These are phyloP conservation scores for Spea multiplicata DNA, from an alignment of 2,113 vertebrate species.

Conservation along the genomic window DNA sequence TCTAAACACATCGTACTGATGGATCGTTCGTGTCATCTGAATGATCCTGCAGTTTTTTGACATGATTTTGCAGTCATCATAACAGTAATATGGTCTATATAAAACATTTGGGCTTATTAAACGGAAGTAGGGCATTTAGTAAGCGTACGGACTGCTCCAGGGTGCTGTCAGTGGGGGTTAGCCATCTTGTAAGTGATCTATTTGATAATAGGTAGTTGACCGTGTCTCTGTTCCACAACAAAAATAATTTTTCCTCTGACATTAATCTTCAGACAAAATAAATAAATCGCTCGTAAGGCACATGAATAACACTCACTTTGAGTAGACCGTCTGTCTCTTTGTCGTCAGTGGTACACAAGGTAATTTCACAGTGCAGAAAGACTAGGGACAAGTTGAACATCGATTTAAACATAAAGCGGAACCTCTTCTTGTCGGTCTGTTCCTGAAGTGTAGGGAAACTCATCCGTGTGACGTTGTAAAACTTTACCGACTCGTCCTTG, in stretches of 20 bases:
- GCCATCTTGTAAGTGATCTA: background rate
- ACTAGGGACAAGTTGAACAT: conserved; percentile 76
- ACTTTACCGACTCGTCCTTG: conserved; percentile 80
- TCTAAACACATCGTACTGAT: too few relatives aligned
- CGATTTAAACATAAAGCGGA: conserved; percentile 87
- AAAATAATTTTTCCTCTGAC: too few relatives aligned
- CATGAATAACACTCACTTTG: conserved; percentile 64
- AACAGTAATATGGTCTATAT: too few relatives aligned
- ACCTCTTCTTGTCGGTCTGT: conserved; percentile 75
- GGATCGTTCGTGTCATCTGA: too few relatives aligned
- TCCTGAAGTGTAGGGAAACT: conserved; percentile 60
- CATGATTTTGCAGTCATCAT: too few relatives aligned
- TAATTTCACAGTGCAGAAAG: conserved; percentile 91
- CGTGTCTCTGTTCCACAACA: too few relatives aligned
- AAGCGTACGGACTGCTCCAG: background rate
- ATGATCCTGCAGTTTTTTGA: too few relatives aligned
- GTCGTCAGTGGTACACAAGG: conserved; percentile 73
- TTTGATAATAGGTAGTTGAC: too few relatives aligned
- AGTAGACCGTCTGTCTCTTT: conserved; percentile 64
- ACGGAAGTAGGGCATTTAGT: too few relatives aligned
- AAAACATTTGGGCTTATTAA: too few relatives aligned
- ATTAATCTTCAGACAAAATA: background rate
- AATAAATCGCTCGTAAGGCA: background rate
- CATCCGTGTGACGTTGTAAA: conserved; percentile 64
- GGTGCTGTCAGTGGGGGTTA: conserved; percentile 1